Percentiles rank a stretch among this genome's conserved stretches.
phyloP scores from a whole-genome alignment of 2,888 invertebrate genomes.

The Amphimallon solstitiale region DNA sequence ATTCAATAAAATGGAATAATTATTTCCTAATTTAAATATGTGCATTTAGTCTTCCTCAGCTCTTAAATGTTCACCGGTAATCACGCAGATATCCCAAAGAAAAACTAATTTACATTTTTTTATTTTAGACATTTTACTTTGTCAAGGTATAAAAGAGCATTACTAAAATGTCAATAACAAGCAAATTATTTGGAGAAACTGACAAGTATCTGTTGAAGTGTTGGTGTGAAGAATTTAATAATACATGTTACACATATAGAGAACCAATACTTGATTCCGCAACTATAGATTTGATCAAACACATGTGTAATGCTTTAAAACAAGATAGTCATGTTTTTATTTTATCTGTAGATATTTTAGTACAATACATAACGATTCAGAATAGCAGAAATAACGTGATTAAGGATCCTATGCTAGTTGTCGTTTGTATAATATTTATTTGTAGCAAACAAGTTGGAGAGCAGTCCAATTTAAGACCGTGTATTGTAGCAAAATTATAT shows the following conservation, averaged over 20 bases:
- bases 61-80: no score
- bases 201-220: slow-evolving; percentile 27
- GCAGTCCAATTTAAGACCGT: slow-evolving; percentile 50
- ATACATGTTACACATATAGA: slow-evolving; percentile 40
- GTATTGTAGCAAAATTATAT: slow-evolving; percentile 45
- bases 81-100: no score
- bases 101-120: not conserved
- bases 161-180: not conserved
- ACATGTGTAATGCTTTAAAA: slow-evolving; percentile 52
- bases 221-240: slow-evolving; percentile 35
- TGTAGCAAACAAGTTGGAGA: slow-evolving; percentile 54
- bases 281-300: slow-evolving; percentile 51
- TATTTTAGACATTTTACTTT: not conserved
- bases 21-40: no score
- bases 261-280: slow-evolving; percentile 53
- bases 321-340: slow-evolving; percentile 56
- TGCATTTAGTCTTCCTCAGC: no score
- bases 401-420: slow-evolving; percentile 49
- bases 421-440: slow-evolving; percentile 52
- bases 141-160: not conserved
- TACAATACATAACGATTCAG: slow-evolving; percentile 52
- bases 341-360: slow-evolving; percentile 53
- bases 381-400: slow-evolving; percentile 46
- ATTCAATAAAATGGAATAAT: not conserved
- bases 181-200: slow-evolving; percentile 16